Base-by-base conservation (phyloP, 2,797 vertebrate species). In the Lepidocolaptes lacrymiger region DNA sequence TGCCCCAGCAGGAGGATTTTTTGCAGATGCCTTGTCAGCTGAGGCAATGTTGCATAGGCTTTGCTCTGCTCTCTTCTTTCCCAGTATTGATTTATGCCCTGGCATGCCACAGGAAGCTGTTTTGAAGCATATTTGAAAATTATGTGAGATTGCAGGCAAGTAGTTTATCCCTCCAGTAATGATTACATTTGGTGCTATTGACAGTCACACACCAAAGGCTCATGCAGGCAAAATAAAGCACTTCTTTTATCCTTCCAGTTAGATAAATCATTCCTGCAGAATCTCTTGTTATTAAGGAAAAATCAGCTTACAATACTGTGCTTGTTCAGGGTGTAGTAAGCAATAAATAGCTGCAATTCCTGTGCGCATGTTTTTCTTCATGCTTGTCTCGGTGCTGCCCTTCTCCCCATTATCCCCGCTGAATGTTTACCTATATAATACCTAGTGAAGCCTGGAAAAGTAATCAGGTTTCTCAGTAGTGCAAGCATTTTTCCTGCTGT, bases 51-150 rank as follows among this genome's bases (percentile, higher is more conserved):
- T 72, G 30, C 18, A 34, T 17, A 68, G 73, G 54, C 24, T 85
- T 20, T 37, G 43, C 58, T 79, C 52, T 73, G 39, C 75, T 64
- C 43, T 67, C 61, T 34, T 73, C 14, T 59, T 89, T 82, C 17
- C 54, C 78, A 19, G 72, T 36, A 28, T 68, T 76, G 87, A 75
- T 88, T 94, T 85, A 89, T 80, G 74, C 51, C 24, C 48, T 71
- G 55, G 30, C 14, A 23, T 59, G 73, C 62, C 83, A 59, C 73
- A 76, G 85, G 76, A 84, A 90, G 51, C 69, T 84, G 12, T 86
- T 93, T 55, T 72, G 76, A 89, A 84, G 69, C 62, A 7, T 55
- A 84, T 85, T 82, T 91, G 76, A 90, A 91, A 91, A 91, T 91
- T 87, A 74, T 26, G 46, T 75, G 88, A 83, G 82, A 39, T 34